A percentile compares a stretch with the other conserved stretches of the same genome.
These are phyloP conservation scores for Drosophila paulistorum DNA, from an alignment of 1,140 invertebrate species.

Conservation along the genomic window DNA sequence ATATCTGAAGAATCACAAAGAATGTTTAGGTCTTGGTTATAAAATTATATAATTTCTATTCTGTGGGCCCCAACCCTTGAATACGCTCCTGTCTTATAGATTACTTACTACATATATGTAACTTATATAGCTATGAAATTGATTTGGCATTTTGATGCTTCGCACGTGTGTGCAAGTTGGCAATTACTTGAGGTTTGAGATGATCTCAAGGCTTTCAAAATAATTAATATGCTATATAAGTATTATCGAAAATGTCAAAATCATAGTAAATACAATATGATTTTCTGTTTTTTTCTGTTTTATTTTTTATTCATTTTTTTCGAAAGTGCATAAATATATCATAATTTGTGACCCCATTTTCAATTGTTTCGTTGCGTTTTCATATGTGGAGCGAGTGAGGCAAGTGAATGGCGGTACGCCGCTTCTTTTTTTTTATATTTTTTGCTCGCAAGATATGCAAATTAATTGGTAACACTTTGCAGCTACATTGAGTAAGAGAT, in stretches of 20 bases:
- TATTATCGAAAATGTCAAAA: conserved; percentile 51
- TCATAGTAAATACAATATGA: conserved; percentile 29
- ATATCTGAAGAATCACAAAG: too few species aligned
- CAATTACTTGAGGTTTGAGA: conserved; percentile 24
- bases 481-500: conserved; percentile 52
- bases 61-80: neutral
- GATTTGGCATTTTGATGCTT: conserved; percentile 61
- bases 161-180: conserved; percentile 51
- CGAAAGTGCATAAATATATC: conserved; percentile 50
- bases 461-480: conserved; percentile 78
- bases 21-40: too few species aligned
- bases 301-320: conserved; percentile 22
- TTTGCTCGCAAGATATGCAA: conserved; percentile 66
- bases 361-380: conserved; percentile 14
- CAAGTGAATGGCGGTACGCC: conserved; percentile 65
- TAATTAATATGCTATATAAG: conserved; percentile 53
- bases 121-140: conserved; percentile 47
- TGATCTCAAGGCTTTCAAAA: conserved; percentile 49
- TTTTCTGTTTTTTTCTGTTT: conserved; percentile 23
- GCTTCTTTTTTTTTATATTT: conserved; percentile 2
- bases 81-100: neutral
- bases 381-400: conserved; percentile 7
- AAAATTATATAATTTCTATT: too few species aligned
- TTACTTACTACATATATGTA: conserved; percentile 23
- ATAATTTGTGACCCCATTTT: conserved; percentile 69